Evolutionary conservation across 2,113 vertebrate species (phyloP).

Genomic region (Craseonycteris thonglongyai): DNA sequence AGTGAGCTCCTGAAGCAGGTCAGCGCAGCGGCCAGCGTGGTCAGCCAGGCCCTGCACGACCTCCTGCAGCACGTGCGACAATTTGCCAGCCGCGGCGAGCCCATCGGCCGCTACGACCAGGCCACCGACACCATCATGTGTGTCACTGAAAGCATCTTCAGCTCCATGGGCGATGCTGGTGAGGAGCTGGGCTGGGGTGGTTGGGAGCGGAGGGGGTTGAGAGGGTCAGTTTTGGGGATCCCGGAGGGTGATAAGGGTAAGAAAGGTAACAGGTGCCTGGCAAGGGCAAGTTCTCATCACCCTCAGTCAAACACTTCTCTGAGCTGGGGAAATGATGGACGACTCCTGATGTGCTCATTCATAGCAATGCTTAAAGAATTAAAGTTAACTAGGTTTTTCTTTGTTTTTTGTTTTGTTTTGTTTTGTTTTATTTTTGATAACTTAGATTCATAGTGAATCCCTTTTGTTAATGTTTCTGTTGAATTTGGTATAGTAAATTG

Average conservation of each 20-base stretch:
- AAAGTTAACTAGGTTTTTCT: background rate
- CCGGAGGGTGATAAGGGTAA: background rate
- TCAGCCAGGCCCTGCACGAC: constrained; percentile 94
- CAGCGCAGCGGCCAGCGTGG: constrained; percentile 87
- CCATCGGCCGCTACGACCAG: constrained; percentile 98
- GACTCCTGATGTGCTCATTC: background rate
- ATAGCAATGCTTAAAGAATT: background rate
- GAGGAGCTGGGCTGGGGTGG: constrained; percentile 63
- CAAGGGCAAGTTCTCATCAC: background rate
- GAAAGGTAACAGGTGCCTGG: background rate
- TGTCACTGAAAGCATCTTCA: constrained; percentile 98
- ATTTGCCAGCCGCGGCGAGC: constrained; percentile 95
- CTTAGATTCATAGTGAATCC: background rate
- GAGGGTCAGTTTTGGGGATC: background rate
- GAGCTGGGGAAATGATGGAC: background rate
- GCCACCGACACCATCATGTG: constrained; percentile 99
- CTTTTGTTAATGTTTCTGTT: background rate
- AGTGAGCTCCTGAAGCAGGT: constrained; percentile 94
- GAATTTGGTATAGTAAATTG: background rate
- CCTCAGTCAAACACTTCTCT: background rate
- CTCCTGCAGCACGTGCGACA: constrained; percentile 97
- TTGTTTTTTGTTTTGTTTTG: background rate
- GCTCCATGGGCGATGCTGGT: constrained; percentile 99
- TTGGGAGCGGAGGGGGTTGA: rapidly evolving
- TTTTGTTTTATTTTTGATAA: too few species aligned